Percentiles rank a stretch among this genome's conserved stretches.
These are phyloP conservation scores for Platorchestia sp. DNA, from an alignment of 1,140 invertebrate genomes.

Conservation along the genomic window DNA sequence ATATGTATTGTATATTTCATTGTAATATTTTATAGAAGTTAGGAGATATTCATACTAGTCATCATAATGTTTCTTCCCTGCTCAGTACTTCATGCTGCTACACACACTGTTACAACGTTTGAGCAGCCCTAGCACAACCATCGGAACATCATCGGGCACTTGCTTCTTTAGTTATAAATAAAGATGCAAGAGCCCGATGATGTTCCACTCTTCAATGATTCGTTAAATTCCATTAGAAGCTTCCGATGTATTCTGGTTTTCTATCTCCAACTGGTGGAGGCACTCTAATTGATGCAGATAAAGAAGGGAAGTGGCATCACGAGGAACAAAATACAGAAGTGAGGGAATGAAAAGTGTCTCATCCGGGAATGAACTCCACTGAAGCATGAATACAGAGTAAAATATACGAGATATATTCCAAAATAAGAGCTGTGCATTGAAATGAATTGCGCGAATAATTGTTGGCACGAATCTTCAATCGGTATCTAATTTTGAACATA, in stretches of 20 bases:
- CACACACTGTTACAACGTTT: no score
- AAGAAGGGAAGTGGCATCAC: not conserved
- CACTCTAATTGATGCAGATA: not conserved
- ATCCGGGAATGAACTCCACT: not conserved
- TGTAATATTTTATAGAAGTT: no score
- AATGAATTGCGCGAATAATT: not conserved
- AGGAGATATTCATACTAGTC: no score
- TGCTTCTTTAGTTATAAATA: not conserved
- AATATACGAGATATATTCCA: not conserved
- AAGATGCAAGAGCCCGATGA: not conserved
- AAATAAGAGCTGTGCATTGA: not conserved
- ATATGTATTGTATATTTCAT: no score
- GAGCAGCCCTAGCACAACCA: no score
- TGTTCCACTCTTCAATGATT: not conserved
- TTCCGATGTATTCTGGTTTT: not conserved
- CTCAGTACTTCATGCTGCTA: no score
- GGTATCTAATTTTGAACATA: not conserved
- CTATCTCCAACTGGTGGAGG: not conserved
- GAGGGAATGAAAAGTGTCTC: not conserved
- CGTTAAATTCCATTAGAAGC: not conserved
- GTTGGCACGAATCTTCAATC: not conserved
- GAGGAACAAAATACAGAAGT: not conserved
- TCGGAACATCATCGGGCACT: no score
- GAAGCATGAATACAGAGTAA: not conserved
- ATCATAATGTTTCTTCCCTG: no score